phyloP scores from a whole-genome alignment of 2,888 invertebrate genomes.

The Rutpela maculata region DNA sequence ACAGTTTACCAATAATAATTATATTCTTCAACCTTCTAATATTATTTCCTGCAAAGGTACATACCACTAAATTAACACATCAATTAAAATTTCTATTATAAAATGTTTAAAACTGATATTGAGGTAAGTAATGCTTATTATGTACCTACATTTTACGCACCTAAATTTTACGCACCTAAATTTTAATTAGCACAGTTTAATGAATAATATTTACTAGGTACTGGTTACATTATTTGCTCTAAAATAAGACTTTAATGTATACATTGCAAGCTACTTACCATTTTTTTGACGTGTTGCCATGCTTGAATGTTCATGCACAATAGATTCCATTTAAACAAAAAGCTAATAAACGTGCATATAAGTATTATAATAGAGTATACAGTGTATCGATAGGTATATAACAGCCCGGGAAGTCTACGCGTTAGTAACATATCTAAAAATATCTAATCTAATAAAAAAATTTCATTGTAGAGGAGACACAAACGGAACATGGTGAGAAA shows the following conservation, averaged over 20 bases:
- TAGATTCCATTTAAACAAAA: constrained; percentile 77
- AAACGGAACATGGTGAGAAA: constrained; percentile 28
- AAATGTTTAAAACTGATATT: too few species aligned
- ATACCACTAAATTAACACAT: too few species aligned
- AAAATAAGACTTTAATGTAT: neutral
- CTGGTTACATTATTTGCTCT: neutral
- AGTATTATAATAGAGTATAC: constrained; percentile 69
- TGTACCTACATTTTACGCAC: too few species aligned
- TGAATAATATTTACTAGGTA: too few species aligned
- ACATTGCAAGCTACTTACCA: constrained; percentile 74
- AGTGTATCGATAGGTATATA: constrained; percentile 67
- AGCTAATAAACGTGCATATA: constrained; percentile 72
- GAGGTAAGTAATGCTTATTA: too few species aligned
- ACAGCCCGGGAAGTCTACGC: constrained; percentile 67
- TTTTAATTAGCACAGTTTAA: too few species aligned
- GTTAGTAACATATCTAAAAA: constrained; percentile 56
- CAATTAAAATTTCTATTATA: too few species aligned
- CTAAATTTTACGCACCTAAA: too few species aligned
- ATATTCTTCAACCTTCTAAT: too few species aligned
- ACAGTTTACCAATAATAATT: too few species aligned
- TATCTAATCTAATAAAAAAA: constrained; percentile 5
- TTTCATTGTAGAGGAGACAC: neutral
- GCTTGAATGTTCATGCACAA: constrained; percentile 78
- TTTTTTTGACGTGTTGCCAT: constrained; percentile 76
- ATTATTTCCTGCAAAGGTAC: too few species aligned